Evolutionary conservation across 2,888 invertebrate species (phyloP), one percentile per base, ranked within the genome.

Genomic region (Phytoseiulus persimilis): DNA sequence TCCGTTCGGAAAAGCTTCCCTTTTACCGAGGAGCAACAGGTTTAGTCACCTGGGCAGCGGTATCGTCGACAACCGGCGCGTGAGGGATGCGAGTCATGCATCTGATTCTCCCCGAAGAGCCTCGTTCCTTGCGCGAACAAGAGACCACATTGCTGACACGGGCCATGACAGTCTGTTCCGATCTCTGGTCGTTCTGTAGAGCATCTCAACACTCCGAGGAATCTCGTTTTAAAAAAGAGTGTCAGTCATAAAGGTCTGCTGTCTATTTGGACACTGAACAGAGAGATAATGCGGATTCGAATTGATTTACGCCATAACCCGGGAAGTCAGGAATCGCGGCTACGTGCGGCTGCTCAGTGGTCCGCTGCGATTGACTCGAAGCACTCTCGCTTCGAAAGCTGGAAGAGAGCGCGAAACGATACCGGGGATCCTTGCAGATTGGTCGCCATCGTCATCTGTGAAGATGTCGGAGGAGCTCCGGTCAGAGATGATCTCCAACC

Each of bases 11-110:
- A 6, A 39, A 39, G 39, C 39, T n/a, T n/a, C n/a, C n/a, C n/a
- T n/a, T n/a, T n/a, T n/a, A n/a, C n/a, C n/a, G n/a, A n/a, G n/a
- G 65, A 65, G 65, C 65, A 65, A 65, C 65, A 65, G 65, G 65
- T 65, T 65, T 28, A 65, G 5, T 65, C 28, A 65, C 65, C 65
- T 65, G 65, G 18, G 18, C 1, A 39, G 23, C 5, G 18, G 65
- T 65, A 1, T 28, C 23, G 2, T 65, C 18, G 65, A 65, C 39
- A 9, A 9, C 9, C 39, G 18, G 23, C 28, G 65, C 1, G 28
- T 23, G 65, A 65, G 65, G 5, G 65, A 65, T 65, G 65, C 65
- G 65, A 65, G 65, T 65, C 65, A 65, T 65, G 65, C 65, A 2
- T 65, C 18, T 65, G 65, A 65, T 65, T 14, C 65, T 65, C 28